These are phyloP conservation scores for Pipistrellus kuhlii DNA, from an alignment of 2,797 vertebrate species.

Conservation along the genomic window DNA sequence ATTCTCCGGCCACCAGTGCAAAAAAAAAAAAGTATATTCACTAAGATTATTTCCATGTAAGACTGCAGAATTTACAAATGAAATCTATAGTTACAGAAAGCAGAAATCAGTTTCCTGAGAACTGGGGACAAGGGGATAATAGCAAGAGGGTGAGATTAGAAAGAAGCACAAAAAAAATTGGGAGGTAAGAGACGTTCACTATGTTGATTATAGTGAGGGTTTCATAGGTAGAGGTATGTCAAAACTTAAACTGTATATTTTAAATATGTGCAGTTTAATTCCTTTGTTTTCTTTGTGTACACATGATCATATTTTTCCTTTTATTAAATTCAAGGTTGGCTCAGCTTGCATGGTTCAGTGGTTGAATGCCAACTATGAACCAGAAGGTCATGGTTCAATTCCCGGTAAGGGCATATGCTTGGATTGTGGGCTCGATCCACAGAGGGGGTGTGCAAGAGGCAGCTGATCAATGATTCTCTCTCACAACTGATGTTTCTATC, in stretches of 20 bases:
- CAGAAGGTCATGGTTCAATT: too few species aligned
- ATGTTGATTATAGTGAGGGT: neutral
- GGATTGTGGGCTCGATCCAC: too few species aligned
- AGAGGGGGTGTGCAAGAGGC: too few species aligned
- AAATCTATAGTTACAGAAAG: neutral
- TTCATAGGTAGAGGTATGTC: neutral
- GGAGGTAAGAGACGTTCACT: neutral
- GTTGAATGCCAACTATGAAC: too few species aligned
- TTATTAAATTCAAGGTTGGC: constrained; percentile 42
- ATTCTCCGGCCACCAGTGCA: neutral
- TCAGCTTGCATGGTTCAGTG: too few species aligned
- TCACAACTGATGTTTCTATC: too few species aligned
- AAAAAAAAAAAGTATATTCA: neutral
- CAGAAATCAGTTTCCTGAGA: neutral
- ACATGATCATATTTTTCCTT: neutral
- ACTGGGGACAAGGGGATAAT: neutral
- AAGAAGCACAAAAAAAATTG: neutral
- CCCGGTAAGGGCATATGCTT: too few species aligned
- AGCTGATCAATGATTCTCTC: too few species aligned
- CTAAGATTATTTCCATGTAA: neutral
- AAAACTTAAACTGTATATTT: neutral
- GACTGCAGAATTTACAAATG: constrained; percentile 57
- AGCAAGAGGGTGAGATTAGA: neutral
- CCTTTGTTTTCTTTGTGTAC: neutral
- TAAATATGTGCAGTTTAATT: constrained; percentile 7